Conservation (phyloP, 2,113 vertebrate species). For the Poicephalus meyeri region DNA sequence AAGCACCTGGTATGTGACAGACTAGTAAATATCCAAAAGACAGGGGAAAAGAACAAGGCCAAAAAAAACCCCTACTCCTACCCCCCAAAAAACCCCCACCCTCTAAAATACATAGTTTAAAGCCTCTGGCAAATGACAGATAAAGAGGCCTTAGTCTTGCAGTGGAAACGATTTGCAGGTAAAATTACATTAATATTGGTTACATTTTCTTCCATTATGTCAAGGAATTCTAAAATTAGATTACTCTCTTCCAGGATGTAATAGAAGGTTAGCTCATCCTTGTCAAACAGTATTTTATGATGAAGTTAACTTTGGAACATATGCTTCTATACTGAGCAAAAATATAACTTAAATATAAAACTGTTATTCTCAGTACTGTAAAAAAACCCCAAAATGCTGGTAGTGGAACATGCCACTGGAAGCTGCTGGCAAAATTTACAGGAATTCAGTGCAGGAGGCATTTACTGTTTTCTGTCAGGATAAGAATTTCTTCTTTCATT, state of each 20-base stretch:
- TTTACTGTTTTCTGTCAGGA: not conserved
- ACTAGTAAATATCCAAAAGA: not conserved
- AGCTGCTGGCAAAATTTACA: not conserved
- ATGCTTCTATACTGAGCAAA: not conserved
- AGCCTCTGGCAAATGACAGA: not conserved
- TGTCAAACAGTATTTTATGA: not conserved
- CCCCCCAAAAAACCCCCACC: fast-evolving
- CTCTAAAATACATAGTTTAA: not conserved
- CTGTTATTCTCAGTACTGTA: not conserved
- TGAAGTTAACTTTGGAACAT: not conserved
- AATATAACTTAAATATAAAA: not conserved
- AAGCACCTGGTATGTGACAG: not conserved
- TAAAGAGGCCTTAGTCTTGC: not conserved
- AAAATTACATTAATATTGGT: not conserved
- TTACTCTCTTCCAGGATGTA: not conserved
- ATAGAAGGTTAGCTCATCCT: not conserved
- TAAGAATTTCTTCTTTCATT: not conserved
- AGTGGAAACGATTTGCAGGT: not conserved
- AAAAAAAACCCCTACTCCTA: not conserved
- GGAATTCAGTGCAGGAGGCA: not conserved
- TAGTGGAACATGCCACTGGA: not conserved
- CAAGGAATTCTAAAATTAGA: not conserved
- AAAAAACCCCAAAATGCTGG: not conserved
- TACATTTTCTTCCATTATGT: not conserved
- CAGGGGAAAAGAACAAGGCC: not conserved